Evolutionary conservation across 1,140 invertebrate species (phyloP).

Genomic region (Lethrus apterus): DNA sequence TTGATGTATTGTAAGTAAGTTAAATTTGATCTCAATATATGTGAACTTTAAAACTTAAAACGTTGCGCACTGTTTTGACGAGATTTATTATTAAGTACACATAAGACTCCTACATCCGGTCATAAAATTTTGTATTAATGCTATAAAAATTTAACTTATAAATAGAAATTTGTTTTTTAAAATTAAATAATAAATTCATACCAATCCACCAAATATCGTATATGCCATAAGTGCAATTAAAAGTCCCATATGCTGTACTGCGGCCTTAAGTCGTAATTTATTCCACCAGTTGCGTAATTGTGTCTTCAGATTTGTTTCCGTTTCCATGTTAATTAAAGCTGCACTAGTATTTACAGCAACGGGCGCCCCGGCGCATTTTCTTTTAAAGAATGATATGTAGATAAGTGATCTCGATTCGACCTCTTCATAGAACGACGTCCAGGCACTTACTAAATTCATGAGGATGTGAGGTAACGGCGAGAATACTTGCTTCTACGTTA

Average conservation of each 20-base stretch:
- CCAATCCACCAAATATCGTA: constrained; percentile 64
- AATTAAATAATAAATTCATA: constrained; percentile 42
- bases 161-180: neutral
- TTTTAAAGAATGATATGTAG: too few species aligned
- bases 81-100: constrained; percentile 5
- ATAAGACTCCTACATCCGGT: neutral
- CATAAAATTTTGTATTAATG: neutral
- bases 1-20: too few species aligned
- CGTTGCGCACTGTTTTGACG: neutral
- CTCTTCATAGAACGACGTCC: too few species aligned
- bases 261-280: constrained; percentile 48
- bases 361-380: too few species aligned
- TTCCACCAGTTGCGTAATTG: constrained; percentile 42
- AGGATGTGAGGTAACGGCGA: too few species aligned
- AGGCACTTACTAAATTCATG: too few species aligned
- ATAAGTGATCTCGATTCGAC: too few species aligned
- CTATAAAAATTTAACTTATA: neutral
- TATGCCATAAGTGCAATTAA: constrained; percentile 64
- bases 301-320: constrained; percentile 23
- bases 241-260: constrained; percentile 60
- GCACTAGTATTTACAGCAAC: too few species aligned
- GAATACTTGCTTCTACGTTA: too few species aligned
- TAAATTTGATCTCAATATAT: too few species aligned
- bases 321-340: too few species aligned
- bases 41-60: neutral